Percentiles rank a stretch among this genome's conserved stretches.
These are phyloP conservation scores for Andrena dorsata DNA, from an alignment of 2,888 invertebrate species.

Conservation along the genomic window DNA sequence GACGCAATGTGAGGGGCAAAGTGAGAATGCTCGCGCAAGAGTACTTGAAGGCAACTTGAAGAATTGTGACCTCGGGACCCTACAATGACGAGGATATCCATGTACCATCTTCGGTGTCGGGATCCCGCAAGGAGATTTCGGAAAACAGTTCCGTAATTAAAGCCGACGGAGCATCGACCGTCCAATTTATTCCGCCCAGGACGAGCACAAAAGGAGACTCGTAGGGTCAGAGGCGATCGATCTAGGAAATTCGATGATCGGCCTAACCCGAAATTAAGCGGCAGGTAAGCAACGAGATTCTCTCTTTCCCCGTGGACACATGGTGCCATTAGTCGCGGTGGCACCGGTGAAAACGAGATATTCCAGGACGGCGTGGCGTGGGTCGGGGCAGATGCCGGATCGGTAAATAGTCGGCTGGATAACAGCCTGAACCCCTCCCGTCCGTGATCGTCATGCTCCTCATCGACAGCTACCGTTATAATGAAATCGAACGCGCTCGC, in stretches of 20 bases:
- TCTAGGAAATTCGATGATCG: slow-evolving; percentile 63
- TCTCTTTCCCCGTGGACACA: slow-evolving; percentile 66
- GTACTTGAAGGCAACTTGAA: no score
- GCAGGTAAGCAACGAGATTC: slow-evolving; percentile 72
- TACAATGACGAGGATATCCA: not conserved
- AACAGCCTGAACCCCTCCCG: slow-evolving; percentile 53
- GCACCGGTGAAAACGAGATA: slow-evolving; percentile 61
- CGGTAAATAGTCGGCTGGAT: slow-evolving; percentile 67
- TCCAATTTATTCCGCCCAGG: slow-evolving; percentile 43
- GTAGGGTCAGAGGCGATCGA: slow-evolving; percentile 37
- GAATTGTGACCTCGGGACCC: no score
- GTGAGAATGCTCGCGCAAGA: no score
- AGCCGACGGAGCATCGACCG: slow-evolving; percentile 1
- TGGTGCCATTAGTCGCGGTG: slow-evolving; percentile 70
- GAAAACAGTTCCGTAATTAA: slow-evolving; percentile 38
- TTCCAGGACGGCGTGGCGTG: slow-evolving; percentile 50
- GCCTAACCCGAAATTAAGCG: slow-evolving; percentile 68
- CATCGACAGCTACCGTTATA: slow-evolving; percentile 73
- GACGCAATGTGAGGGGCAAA: no score
- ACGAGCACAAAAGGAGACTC: not conserved
- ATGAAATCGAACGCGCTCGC: slow-evolving; percentile 60
- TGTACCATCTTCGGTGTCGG: not conserved
- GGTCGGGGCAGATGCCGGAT: slow-evolving; percentile 69
- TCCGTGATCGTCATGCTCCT: slow-evolving; percentile 61
- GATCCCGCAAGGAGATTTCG: not conserved